Evolutionary conservation across 1,140 invertebrate species (phyloP).

Genomic region (Berghia stephanieae): DNA sequence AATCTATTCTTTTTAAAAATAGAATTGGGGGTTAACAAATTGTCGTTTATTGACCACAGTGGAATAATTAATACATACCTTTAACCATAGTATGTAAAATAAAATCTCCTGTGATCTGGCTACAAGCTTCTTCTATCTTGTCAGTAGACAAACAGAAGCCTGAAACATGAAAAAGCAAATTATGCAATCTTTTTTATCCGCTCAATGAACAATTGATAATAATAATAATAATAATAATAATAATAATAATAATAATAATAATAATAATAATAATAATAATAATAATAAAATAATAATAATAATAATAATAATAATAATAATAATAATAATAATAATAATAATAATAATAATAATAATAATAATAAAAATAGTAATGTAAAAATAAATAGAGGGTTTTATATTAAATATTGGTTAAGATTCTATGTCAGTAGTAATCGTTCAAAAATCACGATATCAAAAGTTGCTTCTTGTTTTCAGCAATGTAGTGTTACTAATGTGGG

Average conservation of each 20-base stretch:
- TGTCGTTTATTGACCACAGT: too few species aligned
- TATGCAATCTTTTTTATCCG: neutral
- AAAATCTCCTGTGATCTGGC: constrained; percentile 43
- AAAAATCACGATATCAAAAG: too few species aligned
- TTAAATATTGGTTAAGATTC: too few species aligned
- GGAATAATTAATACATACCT: constrained; percentile 41
- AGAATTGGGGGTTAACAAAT: too few species aligned
- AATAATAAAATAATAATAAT: neutral
- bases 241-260: neutral
- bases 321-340: neutral
- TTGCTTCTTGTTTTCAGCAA: too few species aligned
- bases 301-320: neutral
- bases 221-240: neutral
- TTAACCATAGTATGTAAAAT: constrained; percentile 42
- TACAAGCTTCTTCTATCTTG: constrained; percentile 39
- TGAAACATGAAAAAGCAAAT: constrained; percentile 16
- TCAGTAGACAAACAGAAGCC: constrained; percentile 42
- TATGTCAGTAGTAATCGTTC: too few species aligned
- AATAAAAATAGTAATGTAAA: neutral
- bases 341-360: too few species aligned
- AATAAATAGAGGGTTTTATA: too few species aligned
- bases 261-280: neutral
- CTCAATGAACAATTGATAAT: too few species aligned
- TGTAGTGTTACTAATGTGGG: too few species aligned
- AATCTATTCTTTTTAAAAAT: neutral